Conservation (phyloP, 2,888 invertebrate species). For the Metalampra italica region DNA sequence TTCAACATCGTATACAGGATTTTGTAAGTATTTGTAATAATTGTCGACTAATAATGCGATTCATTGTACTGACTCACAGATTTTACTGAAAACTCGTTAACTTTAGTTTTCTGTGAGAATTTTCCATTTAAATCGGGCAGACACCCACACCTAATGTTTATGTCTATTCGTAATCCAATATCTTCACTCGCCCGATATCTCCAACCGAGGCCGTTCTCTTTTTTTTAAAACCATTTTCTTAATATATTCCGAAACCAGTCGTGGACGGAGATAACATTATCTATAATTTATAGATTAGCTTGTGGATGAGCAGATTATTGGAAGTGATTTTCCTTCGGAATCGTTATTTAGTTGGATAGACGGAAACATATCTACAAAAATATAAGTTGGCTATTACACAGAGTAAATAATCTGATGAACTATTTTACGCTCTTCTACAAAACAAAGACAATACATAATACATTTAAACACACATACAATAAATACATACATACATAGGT, state of each 20-base stretch:
- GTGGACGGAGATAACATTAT: constrained; percentile 41
- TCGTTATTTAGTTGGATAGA: background rate
- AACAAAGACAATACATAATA: too few species aligned
- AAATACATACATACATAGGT: too few species aligned
- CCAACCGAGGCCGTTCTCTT: background rate
- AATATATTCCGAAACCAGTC: constrained; percentile 44
- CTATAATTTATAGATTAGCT: constrained; percentile 47
- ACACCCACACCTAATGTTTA: background rate
- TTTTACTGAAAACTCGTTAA: too few species aligned
- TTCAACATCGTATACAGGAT: background rate
- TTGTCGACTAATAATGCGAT: background rate
- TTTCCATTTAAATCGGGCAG: background rate
- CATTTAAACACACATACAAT: too few species aligned
- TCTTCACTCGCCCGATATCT: constrained; percentile 3
- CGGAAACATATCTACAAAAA: constrained; percentile 1
- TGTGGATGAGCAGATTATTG: constrained; percentile 34
- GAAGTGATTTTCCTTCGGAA: constrained; percentile 28
- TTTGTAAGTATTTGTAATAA: background rate
- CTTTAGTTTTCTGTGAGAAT: too few species aligned
- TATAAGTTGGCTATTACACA: too few species aligned
- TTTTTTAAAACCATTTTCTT: constrained; percentile 19
- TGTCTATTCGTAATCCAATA: background rate
- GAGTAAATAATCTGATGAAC: too few species aligned
- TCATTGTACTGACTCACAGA: too few species aligned
- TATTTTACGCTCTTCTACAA: too few species aligned